phyloP scores from a whole-genome alignment of 2,113 vertebrate species.

The Psammodynastes pulverulentus region DNA sequence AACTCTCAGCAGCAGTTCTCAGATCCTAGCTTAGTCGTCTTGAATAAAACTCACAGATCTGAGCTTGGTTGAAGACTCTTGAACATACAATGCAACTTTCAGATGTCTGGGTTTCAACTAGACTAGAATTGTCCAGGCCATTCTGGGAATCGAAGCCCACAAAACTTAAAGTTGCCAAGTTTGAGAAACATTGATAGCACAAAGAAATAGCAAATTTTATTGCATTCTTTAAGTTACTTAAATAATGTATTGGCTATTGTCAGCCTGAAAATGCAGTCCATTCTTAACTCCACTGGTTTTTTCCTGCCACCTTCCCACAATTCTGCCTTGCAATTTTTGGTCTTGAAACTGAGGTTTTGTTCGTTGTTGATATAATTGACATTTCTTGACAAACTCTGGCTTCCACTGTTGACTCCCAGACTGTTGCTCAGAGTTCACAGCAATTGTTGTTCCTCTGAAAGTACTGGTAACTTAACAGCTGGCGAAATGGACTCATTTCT shows the following conservation, averaged over 20 bases:
- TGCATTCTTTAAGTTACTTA: background rate
- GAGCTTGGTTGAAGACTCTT: background rate
- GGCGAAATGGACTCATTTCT: background rate
- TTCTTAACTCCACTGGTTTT: background rate
- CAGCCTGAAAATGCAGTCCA: background rate
- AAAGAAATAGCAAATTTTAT: background rate
- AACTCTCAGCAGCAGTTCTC: background rate
- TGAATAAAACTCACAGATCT: background rate
- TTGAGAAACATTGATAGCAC: background rate
- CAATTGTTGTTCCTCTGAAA: background rate
- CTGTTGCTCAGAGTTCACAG: background rate
- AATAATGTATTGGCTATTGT: background rate
- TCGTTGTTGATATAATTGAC: background rate
- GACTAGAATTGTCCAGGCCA: background rate
- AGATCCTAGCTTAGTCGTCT: background rate
- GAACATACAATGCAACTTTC: background rate
- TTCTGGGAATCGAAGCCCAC: background rate
- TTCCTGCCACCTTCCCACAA: background rate
- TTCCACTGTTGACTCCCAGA: background rate
- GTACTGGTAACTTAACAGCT: background rate
- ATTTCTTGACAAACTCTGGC: background rate
- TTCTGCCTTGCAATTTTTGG: background rate
- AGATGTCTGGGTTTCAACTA: background rate
- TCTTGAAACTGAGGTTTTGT: background rate
- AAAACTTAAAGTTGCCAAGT: background rate